Evolutionary conservation across 2,113 vertebrate genomes (phyloP), one percentile per base, ranked within the genome.

Genomic region (Hiodon alosoides): DNA sequence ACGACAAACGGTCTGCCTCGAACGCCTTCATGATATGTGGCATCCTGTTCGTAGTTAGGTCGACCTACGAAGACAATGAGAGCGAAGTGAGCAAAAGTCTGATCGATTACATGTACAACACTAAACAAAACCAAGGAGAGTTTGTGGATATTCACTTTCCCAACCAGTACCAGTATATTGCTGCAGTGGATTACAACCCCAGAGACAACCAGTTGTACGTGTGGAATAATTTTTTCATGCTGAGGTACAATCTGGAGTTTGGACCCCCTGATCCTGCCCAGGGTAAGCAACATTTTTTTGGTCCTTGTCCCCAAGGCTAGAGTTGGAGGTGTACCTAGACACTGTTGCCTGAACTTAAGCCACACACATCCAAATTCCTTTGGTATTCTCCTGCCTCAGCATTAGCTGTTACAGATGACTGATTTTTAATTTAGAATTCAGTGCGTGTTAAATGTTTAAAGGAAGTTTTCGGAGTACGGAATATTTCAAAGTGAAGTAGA

Each of bases 181-280:
- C 97, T 0, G 94, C 97, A 51, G 97, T 98, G 95, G 96, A 98
- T 94, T 99, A 99, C 90, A 99, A 99, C 87, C 97, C 97, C 47
- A 87, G 96, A 77, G 97, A 99, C 87, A 98, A 98, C 87, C 96
- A 98, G 79, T 91, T 99, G 0, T 99, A 99, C 0, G 97, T 99
- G 78, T 99, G 97, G 97, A 99, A 98, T 92, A 98, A 98, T 89
- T 98, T 97, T 86, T 97, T 97, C 89, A 94, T 96, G 81, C 92
- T 99, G 78, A 89, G 96, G 74, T 99, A 99, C 4, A 94, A 96
- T 83, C 90, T 99, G 84, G 95, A 98, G 83, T 99, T 99, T 46
- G 94, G 93, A 76, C 95, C 94, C 0, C 95, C 95, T n/a, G 95
- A 99, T 85, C 94, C 96, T 74, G 94, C 92, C 57, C 94, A 98